These are phyloP conservation scores for Ylistrum balloti DNA, from an alignment of 1,140 invertebrate species.

Conservation along the genomic window DNA sequence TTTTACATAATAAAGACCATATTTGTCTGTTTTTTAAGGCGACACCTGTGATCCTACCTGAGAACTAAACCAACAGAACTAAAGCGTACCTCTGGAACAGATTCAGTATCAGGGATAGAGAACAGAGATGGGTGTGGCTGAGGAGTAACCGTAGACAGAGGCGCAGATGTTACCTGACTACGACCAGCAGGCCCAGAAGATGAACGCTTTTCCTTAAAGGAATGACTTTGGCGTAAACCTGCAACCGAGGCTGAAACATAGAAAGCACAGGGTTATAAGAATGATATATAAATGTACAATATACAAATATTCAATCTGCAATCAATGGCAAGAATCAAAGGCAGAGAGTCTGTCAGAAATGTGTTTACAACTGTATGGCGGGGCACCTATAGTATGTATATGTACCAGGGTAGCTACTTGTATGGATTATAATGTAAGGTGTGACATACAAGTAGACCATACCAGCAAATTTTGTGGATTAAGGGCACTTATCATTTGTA, in stretches of 20 bases:
- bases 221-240: conserved; percentile 68
- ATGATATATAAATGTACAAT: not conserved
- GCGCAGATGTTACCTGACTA: conserved; percentile 66
- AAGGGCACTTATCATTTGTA: too few species aligned
- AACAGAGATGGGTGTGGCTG: conserved; percentile 41
- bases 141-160: conserved; percentile 47
- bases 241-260: conserved; percentile 54
- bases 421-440: too few species aligned
- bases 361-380: too few species aligned
- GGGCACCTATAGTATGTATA: too few species aligned
- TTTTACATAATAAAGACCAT: too few species aligned
- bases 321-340: too few species aligned
- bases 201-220: conserved; percentile 73
- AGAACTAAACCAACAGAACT: conserved; percentile 27
- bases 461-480: too few species aligned
- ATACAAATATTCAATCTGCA: not conserved
- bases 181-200: conserved; percentile 63
- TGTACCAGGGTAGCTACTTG: too few species aligned
- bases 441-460: too few species aligned
- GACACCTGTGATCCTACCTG: not conserved
- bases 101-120: conserved; percentile 48
- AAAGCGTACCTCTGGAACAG: conserved; percentile 47
- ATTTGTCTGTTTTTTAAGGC: too few species aligned
- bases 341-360: too few species aligned
- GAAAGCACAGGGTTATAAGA: not conserved